These are phyloP conservation scores for Nowickia ferox DNA, from an alignment of 2,888 invertebrate species.

Conservation along the genomic window DNA sequence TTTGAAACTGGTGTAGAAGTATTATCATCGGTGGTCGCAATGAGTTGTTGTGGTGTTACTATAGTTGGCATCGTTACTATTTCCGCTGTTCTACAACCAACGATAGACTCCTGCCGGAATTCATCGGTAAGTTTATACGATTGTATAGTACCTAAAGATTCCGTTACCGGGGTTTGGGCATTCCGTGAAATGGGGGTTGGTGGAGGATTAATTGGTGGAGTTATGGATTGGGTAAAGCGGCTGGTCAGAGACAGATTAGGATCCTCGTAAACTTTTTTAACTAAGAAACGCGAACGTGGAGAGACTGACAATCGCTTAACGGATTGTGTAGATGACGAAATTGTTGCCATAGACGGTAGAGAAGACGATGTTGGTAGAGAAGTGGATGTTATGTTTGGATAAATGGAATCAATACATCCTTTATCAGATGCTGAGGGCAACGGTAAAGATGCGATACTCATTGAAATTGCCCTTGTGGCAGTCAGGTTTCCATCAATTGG, in stretches of 20 bases:
- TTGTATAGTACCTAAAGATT: slow-evolving; percentile 27
- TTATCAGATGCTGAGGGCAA: slow-evolving; percentile 55
- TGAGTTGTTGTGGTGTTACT: slow-evolving; percentile 46
- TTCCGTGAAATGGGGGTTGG: slow-evolving; percentile 79
- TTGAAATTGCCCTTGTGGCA: slow-evolving; percentile 50
- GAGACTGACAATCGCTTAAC: slow-evolving; percentile 80
- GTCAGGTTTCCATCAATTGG: slow-evolving; percentile 46
- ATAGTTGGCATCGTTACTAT: slow-evolving; percentile 48
- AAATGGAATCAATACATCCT: slow-evolving; percentile 76
- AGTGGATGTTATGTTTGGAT: slow-evolving; percentile 74
- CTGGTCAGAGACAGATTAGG: slow-evolving; percentile 77
- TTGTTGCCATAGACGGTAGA: slow-evolving; percentile 79
- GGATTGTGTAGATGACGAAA: slow-evolving; percentile 81
- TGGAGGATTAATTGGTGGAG: slow-evolving; percentile 80
- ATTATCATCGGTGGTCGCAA: slow-evolving; percentile 60
- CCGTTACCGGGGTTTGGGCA: slow-evolving; percentile 6
- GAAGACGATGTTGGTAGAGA: slow-evolving; percentile 79
- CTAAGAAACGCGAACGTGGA: slow-evolving; percentile 81
- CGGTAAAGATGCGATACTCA: slow-evolving; percentile 64
- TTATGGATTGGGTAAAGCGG: slow-evolving; percentile 77
- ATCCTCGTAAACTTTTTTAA: slow-evolving; percentile 81
- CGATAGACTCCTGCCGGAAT: slow-evolving; percentile 11
- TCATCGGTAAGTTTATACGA: slow-evolving; percentile 4
- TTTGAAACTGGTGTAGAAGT: slow-evolving; percentile 44
- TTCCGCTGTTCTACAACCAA: slow-evolving; percentile 7